phyloP scores from a whole-genome alignment of 2,888 invertebrate genomes.

The Chymomyza procnemis region DNA sequence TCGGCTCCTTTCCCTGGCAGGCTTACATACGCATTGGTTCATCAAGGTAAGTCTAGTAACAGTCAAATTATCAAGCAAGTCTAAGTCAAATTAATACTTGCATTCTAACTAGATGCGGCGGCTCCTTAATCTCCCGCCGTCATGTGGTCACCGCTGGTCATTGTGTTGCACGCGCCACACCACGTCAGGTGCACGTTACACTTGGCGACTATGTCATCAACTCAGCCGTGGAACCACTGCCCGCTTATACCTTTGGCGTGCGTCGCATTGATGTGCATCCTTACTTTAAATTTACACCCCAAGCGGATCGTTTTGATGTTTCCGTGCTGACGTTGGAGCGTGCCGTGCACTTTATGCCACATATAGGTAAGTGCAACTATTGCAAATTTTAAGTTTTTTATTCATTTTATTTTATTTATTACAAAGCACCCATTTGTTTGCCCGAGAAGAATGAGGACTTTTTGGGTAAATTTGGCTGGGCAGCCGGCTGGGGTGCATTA shows the following conservation, averaged over 20 bases:
- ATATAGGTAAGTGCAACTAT: conserved; percentile 82
- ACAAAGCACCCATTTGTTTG: conserved; percentile 91
- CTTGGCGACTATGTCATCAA: conserved; percentile 93
- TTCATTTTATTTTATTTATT: no score
- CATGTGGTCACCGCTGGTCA: conserved; percentile 97
- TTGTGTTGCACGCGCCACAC: conserved; percentile 94
- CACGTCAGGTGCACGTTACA: conserved; percentile 94
- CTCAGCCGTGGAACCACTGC: conserved; percentile 93
- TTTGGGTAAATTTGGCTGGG: conserved; percentile 93
- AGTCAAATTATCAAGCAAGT: neutral
- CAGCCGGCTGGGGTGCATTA: conserved; percentile 95
- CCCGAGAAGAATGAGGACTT: conserved; percentile 94
- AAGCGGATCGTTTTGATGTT: conserved; percentile 93
- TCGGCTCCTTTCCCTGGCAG: conserved; percentile 97
- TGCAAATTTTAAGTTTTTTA: no score
- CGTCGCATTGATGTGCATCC: conserved; percentile 93
- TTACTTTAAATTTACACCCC: conserved; percentile 94
- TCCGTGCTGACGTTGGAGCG: conserved; percentile 92
- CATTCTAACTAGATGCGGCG: conserved; percentile 87
- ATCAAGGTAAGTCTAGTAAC: conserved; percentile 82
- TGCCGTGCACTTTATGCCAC: conserved; percentile 93
- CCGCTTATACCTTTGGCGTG: conserved; percentile 95
- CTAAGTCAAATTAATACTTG: neutral
- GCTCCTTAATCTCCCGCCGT: conserved; percentile 91
- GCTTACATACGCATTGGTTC: conserved; percentile 96